Evolutionary conservation across 2,113 vertebrate genomes (phyloP), one percentile per base, ranked within the genome.

Genomic region (Excalfactoria chinensis): DNA sequence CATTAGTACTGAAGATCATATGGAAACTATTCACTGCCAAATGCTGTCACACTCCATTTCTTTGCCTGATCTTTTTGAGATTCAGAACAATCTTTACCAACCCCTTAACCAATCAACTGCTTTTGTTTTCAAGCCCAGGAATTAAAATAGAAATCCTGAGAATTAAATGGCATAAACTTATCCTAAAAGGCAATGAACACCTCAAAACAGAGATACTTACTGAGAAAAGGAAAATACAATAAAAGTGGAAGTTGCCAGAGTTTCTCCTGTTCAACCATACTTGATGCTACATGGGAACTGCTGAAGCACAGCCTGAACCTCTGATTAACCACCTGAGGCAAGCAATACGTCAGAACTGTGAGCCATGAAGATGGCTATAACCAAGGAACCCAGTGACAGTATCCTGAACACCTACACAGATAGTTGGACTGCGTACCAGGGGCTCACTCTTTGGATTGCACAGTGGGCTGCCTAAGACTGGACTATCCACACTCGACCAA

Each of bases 41-140:
- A 84, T 10, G 4, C 8, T 71, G 43, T 11, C 17, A 76, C 30
- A 15, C 2, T 62, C 49, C 0, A 0, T 44, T 85, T 34, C 16
- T 79, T 72, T 73, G 41, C 6, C n/a, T 55, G 2, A 21, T 79
- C 26, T 59, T 72, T 46, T 46, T 21, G 23, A 68, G 21, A 48
- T 66, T 83, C 75, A 49, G 25, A 41, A 69, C 12, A 30, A 28
- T n/a, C 19, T 66, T 11, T 59, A 34, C 30, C 41, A 75, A 60
- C 10, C 1, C 30, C 43, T 48, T 0, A 5, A 44, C 13, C 0
- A 0, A 87, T 21, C 62, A 92, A 23, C 6, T 58, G 9, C 7
- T 69, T 62, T 82, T 32, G 69, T 62, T 14, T 55, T 28, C 23
- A 60, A 34, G 60, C 0, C 1, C 13, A 64, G 21, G 11, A 20